Evolutionary conservation across 2,888 invertebrate genomes (phyloP), one percentile per base, ranked within the genome.

Genomic region (Anagyrus pseudococci): DNA sequence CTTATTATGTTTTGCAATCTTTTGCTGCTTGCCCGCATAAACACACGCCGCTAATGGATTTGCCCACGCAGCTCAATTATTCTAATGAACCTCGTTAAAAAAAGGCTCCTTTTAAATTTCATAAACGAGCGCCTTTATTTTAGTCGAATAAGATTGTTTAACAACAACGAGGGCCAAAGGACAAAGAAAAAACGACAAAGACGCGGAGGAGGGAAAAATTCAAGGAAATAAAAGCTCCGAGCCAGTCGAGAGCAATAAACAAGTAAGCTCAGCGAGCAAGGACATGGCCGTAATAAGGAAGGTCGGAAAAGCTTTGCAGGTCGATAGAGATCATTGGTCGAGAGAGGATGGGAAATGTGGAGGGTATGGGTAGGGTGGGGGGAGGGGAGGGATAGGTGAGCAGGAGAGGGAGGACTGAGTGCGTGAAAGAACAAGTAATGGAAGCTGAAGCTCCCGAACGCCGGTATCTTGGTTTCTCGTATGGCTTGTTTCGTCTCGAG

Each of bases 381-480:
- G 68, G 65, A 65, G 67, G 64, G 64, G 64, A 60, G 60, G 64
- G 64, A 67, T 61, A 53, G 55, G 64, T 49, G n/a, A 4, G 23
- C 25, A 41, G 58, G 59, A 67, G 64, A 55, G 48, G 64, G 55
- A 52, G 47, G 37, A 47, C 48, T 19, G 29, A 54, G 48, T 29
- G 52, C 44, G 55, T 15, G n/a, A 17, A 8, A 43, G 40, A n/a
- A n/a, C n/a, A n/a, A n/a, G n/a, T n/a, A n/a, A n/a, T n/a, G n/a
- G n/a, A n/a, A n/a, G n/a, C n/a, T 33, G 58, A n/a, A n/a, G n/a
- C n/a, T n/a, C n/a, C n/a, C n/a, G n/a, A n/a, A n/a, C n/a, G 29
- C 10, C 4, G 29, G 29, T 29, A 29, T 29, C 4, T 49, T 46
- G 26, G 43, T 48, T 25, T 22, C 49, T 26, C 40, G 46, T 22